Conservation (phyloP, 2,888 invertebrate genomes). For the Dorcus parallelipipedus region DNA sequence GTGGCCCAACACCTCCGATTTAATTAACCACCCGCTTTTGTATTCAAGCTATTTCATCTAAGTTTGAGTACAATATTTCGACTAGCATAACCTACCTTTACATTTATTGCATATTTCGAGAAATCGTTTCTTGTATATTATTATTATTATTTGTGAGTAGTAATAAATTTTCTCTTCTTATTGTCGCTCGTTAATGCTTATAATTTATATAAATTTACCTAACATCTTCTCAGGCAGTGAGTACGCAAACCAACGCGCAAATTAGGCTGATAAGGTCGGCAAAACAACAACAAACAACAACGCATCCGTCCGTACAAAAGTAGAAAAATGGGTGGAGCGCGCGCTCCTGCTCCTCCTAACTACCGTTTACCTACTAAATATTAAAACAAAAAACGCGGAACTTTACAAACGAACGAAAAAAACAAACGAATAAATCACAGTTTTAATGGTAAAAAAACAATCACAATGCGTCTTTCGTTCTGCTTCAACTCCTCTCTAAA, state of each 20-base stretch:
- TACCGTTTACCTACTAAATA: too few relatives aligned
- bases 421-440: not conserved
- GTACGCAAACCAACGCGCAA: too few relatives aligned
- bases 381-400: too few relatives aligned
- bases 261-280: not conserved
- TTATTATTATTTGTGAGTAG: too few relatives aligned
- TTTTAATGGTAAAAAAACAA: constrained; percentile 1
- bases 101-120: constrained; percentile 2
- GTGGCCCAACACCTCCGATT: not conserved
- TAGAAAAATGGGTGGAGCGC: too few relatives aligned
- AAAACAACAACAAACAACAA: not conserved
- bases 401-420: too few relatives aligned
- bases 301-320: not conserved
- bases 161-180: not conserved
- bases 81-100: constrained; percentile 2
- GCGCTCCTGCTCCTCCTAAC: too few relatives aligned
- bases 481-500: too few relatives aligned
- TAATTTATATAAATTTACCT: not conserved
- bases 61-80: not conserved
- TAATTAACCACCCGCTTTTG: not conserved
- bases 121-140: not conserved
- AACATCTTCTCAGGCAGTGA: too few relatives aligned
- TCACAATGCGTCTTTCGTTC: not conserved
- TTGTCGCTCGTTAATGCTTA: constrained; percentile 3
- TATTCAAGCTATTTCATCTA: not conserved